Evolutionary conservation across 2,113 vertebrate species (phyloP), one percentile per base, ranked within the genome.

Genomic region (Melanostigma gelatinosum): DNA sequence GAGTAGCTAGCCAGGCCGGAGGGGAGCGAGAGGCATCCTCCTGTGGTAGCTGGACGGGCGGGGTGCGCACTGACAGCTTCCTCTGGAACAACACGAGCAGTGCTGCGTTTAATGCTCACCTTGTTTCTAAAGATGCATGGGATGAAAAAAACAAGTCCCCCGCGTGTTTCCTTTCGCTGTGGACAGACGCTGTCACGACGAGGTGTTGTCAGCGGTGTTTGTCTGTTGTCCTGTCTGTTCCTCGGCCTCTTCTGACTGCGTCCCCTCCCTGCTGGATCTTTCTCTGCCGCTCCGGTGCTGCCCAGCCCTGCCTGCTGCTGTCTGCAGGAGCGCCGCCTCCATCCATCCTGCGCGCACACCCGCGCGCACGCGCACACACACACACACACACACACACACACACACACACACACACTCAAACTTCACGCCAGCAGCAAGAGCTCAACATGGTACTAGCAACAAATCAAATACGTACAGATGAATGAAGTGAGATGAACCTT

Each of bases 81-180:
- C 61, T 54, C 54, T 3, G 36, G 13, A 7, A 38, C 61, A 20
- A 65, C 88, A 66, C 58, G 29, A 77, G 77, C 42, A 55, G 22
- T 2, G 64, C 54, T 34, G 52, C 46, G 16, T 40, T 32, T 24
- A 42, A 65, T 7, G 12, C 92, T 94, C 85, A 96, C 95, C 94
- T 91, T 91, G 85, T 65, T 38, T 85, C 86, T 93, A 93, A 34
- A 78, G 88, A 88, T 27, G 84, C 89, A 90, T 92, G 79, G 71
- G 88, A 48, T 75, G 69, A 84, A 83, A 63, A 72, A 34, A 75
- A 0, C 75, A 20, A n/a, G 12, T 16, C 57, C 62, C 72, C 29
- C 13, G 57, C 32, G 15, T 48, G 71, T 80, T 4, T 72, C 74
- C 74, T 2, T 20, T 52, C 34, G 81, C 62, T 58, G 78, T 13